A percentile compares a stretch with the other conserved stretches of the same genome.
Evolutionary conservation across 2,113 vertebrate genomes (phyloP).

Genomic region (Lophochroa leadbeateri): DNA sequence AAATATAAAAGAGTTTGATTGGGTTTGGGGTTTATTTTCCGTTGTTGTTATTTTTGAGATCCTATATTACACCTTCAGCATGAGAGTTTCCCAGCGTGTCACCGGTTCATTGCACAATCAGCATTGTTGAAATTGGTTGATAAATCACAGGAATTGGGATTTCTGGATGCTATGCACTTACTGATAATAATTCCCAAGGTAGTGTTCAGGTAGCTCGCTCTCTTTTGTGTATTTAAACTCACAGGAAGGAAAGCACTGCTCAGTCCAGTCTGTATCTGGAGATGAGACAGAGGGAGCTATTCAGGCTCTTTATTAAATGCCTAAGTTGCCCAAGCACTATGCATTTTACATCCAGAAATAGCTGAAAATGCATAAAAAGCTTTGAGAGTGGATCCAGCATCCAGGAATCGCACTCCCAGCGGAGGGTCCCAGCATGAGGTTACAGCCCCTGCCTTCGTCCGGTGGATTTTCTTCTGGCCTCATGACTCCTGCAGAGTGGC

Average conservation of each 20-base stretch:
- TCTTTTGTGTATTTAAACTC: not conserved
- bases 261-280: not conserved
- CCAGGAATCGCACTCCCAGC: not conserved
- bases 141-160: not conserved
- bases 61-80: too few relatives aligned
- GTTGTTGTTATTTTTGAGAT: too few relatives aligned
- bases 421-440: not conserved
- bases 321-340: not conserved
- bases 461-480: not conserved
- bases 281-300: not conserved
- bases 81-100: not conserved
- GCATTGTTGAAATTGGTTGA: not conserved
- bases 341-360: not conserved
- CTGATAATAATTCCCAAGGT: not conserved
- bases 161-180: not conserved
- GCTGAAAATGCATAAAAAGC: not conserved
- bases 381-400: not conserved
- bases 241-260: not conserved
- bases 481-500: fast-evolving
- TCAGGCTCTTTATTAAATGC: not conserved
- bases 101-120: not conserved
- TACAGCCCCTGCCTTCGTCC: not conserved
- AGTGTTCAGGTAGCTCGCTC: not conserved
- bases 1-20: not conserved
- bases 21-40: not conserved